These are phyloP conservation scores for Dilophus febrilis DNA, from an alignment of 2,888 invertebrate species.

Conservation along the genomic window DNA sequence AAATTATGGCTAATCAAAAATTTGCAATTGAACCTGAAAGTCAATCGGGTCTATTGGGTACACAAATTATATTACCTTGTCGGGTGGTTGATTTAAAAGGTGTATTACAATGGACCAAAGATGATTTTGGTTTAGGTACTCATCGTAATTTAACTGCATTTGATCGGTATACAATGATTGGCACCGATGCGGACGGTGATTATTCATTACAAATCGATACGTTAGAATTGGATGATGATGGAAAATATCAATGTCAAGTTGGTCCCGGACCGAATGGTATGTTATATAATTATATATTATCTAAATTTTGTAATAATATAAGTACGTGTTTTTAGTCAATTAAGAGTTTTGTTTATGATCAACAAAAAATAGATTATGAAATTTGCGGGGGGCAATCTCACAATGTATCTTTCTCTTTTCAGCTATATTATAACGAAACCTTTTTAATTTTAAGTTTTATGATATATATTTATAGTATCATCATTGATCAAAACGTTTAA, in stretches of 20 bases:
- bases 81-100: conserved; percentile 78
- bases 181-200: conserved; percentile 88
- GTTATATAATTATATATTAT: too few relatives aligned
- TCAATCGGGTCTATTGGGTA: conserved; percentile 76
- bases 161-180: conserved; percentile 89
- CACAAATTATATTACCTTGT: conserved; percentile 76
- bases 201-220: conserved; percentile 81
- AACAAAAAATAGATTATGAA: not conserved
- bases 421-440: too few relatives aligned
- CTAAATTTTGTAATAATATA: too few relatives aligned
- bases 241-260: conserved; percentile 86
- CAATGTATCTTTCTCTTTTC: too few relatives aligned
- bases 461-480: too few relatives aligned
- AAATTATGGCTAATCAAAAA: conserved; percentile 50
- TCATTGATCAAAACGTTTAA: too few relatives aligned
- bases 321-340: too few relatives aligned
- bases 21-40: conserved; percentile 87
- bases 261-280: conserved; percentile 54
- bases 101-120: conserved; percentile 90
- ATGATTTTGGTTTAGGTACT: conserved; percentile 86
- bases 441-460: too few relatives aligned
- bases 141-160: conserved; percentile 80
- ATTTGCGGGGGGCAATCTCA: not conserved
- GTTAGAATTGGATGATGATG: conserved; percentile 82
- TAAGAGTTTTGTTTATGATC: too few relatives aligned